Evolutionary conservation across 2,797 vertebrate genomes (phyloP).

Genomic region (Gadopsis marmoratus): DNA sequence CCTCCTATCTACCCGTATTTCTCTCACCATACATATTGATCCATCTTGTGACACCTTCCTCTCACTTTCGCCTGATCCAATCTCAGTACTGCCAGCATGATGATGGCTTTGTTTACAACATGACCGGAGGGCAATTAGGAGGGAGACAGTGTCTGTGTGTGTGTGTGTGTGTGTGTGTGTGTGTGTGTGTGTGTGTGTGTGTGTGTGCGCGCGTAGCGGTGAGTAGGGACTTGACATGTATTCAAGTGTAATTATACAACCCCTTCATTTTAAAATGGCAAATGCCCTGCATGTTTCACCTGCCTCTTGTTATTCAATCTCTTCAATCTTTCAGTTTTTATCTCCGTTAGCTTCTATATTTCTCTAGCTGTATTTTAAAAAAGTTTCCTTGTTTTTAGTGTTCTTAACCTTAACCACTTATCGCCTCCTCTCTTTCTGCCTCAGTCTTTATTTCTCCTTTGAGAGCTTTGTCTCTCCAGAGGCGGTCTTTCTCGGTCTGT

Average conservation of each 20-base stretch:
- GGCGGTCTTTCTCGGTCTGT: neutral
- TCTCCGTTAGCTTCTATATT: neutral
- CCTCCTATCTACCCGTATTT: neutral
- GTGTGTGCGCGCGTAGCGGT: neutral
- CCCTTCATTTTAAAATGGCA: constrained; percentile 26
- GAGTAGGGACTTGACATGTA: constrained; percentile 25
- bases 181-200: neutral
- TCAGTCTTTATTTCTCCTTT: neutral
- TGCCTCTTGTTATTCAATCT: constrained; percentile 1
- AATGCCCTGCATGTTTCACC: neutral
- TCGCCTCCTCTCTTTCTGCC: neutral
- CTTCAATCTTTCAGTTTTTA: neutral
- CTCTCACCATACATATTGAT: constrained; percentile 56
- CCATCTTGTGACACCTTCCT: constrained; percentile 27
- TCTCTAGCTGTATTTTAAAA: neutral
- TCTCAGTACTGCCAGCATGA: constrained; percentile 55
- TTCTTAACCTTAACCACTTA: neutral
- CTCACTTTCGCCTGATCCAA: constrained; percentile 48
- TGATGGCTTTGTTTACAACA: constrained; percentile 66
- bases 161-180: constrained; percentile 7
- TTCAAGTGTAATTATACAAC: constrained; percentile 43
- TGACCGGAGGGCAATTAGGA: constrained; percentile 46
- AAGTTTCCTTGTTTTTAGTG: neutral
- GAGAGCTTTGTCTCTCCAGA: constrained; percentile 3
- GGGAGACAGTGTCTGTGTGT: constrained; percentile 22